A percentile compares a stretch with the other conserved stretches of the same genome.
phyloP scores from a whole-genome alignment of 2,113 vertebrate genomes.

The Dasyornis broadbenti region DNA sequence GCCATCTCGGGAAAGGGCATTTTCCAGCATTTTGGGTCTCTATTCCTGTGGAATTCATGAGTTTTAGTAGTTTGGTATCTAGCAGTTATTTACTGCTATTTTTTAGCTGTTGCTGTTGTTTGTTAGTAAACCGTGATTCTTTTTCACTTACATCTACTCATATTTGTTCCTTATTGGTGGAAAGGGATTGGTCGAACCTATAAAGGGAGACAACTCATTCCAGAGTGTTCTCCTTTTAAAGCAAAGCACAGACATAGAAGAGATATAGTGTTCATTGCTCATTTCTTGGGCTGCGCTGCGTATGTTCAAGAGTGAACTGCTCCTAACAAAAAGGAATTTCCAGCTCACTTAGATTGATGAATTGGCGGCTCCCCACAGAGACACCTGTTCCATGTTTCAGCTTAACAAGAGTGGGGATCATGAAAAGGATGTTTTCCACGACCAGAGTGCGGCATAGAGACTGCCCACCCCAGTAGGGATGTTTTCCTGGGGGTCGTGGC shows the following conservation, averaged over 20 bases:
- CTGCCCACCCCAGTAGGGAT: background rate
- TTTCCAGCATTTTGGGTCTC: background rate
- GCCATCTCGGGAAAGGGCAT: background rate
- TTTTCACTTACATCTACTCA: background rate
- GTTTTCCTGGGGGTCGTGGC: background rate
- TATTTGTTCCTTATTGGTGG: background rate
- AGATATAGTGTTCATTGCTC: background rate
- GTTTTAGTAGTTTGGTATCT: background rate
- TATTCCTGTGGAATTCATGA: background rate
- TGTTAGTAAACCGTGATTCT: background rate
- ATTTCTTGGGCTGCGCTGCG: background rate
- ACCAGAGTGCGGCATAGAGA: accelerated
- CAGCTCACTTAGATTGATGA: background rate
- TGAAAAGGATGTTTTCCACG: background rate
- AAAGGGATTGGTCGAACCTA: background rate
- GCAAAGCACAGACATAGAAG: background rate
- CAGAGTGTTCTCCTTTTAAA: background rate
- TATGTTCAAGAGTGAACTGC: background rate
- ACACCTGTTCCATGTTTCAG: background rate
- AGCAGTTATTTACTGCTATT: background rate
- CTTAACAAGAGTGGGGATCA: background rate
- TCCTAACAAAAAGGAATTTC: background rate
- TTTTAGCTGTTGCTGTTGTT: background rate
- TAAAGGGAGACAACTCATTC: background rate
- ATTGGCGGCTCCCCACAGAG: background rate